Conservation (phyloP, 2,113 vertebrate species). For the Romanogobio albipinnatus region DNA sequence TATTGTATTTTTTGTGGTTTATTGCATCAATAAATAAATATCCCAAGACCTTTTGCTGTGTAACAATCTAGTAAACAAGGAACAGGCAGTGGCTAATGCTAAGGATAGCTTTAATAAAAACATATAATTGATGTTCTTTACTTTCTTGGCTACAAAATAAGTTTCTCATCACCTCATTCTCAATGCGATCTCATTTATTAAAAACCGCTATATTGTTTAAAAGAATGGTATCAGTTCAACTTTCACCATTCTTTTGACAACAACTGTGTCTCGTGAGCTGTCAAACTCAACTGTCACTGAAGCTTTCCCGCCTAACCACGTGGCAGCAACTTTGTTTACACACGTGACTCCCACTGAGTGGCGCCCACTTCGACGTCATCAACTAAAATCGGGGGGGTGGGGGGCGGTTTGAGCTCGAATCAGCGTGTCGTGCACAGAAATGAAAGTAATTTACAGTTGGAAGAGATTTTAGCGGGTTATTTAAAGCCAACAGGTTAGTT, state of each 20-base stretch:
- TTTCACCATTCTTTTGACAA: not conserved
- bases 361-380: conserved; percentile 27
- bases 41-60: not conserved
- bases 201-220: not conserved
- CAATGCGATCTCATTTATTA: not conserved
- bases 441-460: not conserved
- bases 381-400: not conserved
- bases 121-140: not conserved
- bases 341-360: conserved; percentile 48
- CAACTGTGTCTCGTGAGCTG: not conserved
- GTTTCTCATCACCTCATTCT: not conserved
- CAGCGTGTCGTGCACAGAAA: not conserved
- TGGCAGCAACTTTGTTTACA: conserved; percentile 57
- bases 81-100: not conserved
- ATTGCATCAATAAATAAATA: no score
- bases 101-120: no score
- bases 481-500: not conserved
- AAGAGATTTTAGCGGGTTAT: not conserved
- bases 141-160: not conserved
- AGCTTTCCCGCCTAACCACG: conserved; percentile 48
- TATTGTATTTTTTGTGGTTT: no score
- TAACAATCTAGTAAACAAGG: not conserved
- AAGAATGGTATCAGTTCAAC: not conserved
- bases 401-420: not conserved
- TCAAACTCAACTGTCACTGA: conserved; percentile 46